Base-by-base conservation (phyloP, 2,113 vertebrate genomes). In the Pseudolaguvia tuberculata region DNA sequence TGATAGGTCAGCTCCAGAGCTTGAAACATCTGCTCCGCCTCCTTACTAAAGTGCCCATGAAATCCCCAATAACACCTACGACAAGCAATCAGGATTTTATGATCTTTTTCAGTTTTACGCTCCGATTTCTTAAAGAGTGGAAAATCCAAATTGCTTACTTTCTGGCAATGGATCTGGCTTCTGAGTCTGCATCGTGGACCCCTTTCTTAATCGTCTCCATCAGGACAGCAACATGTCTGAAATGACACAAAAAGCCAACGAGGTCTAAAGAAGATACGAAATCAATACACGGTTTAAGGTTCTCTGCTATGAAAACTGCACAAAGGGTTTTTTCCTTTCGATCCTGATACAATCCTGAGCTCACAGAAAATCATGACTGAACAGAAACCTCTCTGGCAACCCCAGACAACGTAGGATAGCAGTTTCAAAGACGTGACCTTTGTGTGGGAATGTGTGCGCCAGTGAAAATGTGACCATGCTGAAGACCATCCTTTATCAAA, bases 141-240 rank as follows among this genome's bases (percentile, higher is more conserved):
- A 53, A 52, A 61, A 23, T n/a, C 20, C 27, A 27, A 66, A 35
- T 0, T 5, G 87, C 95, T 91, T 86, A 98, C 96, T 94, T 98
- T 81, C 96, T 92, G 80, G 95, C 94, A 74, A 95, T 93, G 42
- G 94, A 93, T 88, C 94, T 92, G 83, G 94, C 95, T 81, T 98
- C 96, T 1, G 95, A 93, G 78, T 98, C 96, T 12, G 96, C 94
- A 78, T 98, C 96, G 21, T 96, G 94, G 86, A 98, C 91, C 47
- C 96, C 96, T 79, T 96, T 98, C 89, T 95, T 98, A 82, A 98
- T 93, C 0, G 94, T 98, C 86, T 98, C 95, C 84, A 92, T 93
- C 72, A 98, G 75, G 68, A 96, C 92, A 2, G 92, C 81, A 25
- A 89, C 89, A 15, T 98, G 94, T 84, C 96, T 98, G 79, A 9